Evolutionary conservation across 2,113 vertebrate species (phyloP), one percentile per base, ranked within the genome.

Genomic region (Seriola quinqueradiata): DNA sequence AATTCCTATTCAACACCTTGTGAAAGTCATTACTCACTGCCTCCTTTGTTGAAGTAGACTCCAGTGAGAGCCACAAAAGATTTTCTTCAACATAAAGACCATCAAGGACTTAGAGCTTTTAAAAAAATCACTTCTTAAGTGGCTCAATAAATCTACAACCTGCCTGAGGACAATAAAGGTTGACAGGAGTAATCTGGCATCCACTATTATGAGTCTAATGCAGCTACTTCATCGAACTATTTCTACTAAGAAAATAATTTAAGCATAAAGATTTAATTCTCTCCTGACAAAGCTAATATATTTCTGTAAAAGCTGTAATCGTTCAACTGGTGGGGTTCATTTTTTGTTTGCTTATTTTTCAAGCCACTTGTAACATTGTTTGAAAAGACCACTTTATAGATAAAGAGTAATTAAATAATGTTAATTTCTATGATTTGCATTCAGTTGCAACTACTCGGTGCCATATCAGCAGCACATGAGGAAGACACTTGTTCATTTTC

Each of bases 141-240:
- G 32, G 5, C 3, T 81, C 52, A 55, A 55, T 67, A 72, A 66
- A 71, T 65, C 67, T 46, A 8, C 11, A 59, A 34, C 42, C 59
- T 46, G 60, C 7, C 21, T 19, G 50, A 38, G 54, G 60, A 66
- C 52, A 59, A 42, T 25, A 67, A 25, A 14, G 3, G 8, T 13
- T 73, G 17, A 73, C 10, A 23, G 21, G 50, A 12, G 2, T 5
- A n/a, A 57, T 34, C 40, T 36, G 28, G 16, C n/a, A 6, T 14
- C 25, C 42, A 63, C 16, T 14, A 54, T 23, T 6, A 52, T 36
- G 68, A 72, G 16, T 67, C 38, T 69, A 63, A 65, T 46, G 34
- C 14, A 46, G 34, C 54, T 36, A 12, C 21, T 68, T 28, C 28
- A 28, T 28, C 28, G 28, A 32, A 21, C 52, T 11, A 23, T 4